phyloP scores from a whole-genome alignment of 2,113 vertebrate genomes.

The Aplodontia rufa region DNA sequence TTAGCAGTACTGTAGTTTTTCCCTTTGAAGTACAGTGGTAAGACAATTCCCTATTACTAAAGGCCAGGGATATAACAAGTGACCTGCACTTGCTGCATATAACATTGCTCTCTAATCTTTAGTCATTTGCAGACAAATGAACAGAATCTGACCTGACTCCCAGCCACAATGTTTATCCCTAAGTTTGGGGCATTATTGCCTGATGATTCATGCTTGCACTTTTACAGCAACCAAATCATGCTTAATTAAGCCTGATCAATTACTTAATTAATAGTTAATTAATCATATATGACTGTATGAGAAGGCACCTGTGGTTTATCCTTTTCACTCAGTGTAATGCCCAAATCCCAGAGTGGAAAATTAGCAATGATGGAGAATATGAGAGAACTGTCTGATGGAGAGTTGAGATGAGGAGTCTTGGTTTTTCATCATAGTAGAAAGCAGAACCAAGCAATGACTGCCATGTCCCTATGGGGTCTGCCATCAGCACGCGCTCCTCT shows the following conservation, averaged over 20 bases:
- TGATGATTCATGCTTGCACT: slow-evolving; percentile 17
- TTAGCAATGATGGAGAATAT: background rate
- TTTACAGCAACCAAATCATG: slow-evolving; percentile 34
- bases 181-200: background rate
- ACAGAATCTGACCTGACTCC: background rate
- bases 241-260: background rate
- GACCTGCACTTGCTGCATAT: background rate
- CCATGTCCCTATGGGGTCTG: background rate
- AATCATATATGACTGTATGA: background rate
- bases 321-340: background rate
- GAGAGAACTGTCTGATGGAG: background rate
- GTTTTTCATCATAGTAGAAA: background rate
- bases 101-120: slow-evolving; percentile 25
- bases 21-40: background rate
- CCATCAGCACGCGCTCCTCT: background rate
- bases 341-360: background rate
- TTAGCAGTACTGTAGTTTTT: background rate
- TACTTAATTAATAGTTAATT: too few species aligned
- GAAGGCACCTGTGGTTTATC: background rate
- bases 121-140: slow-evolving; percentile 40
- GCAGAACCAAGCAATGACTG: background rate
- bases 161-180: slow-evolving; percentile 16
- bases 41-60: background rate
- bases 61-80: background rate
- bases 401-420: background rate